Evolutionary conservation across 1,140 invertebrate species (phyloP), one percentile per base, ranked within the genome.

Genomic region (Eueides isabella): DNA sequence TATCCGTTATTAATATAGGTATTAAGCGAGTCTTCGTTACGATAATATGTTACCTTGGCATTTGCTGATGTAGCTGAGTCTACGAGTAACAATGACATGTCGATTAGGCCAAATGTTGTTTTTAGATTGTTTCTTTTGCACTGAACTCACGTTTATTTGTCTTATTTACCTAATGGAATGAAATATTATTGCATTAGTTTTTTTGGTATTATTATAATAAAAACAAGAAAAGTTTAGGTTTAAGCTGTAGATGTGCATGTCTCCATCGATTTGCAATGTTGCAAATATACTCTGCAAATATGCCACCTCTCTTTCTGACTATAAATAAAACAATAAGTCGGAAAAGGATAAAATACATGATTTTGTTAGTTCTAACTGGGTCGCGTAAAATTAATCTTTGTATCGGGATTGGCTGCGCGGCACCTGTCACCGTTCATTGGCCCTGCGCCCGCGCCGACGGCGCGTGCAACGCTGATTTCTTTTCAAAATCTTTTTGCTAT

Each of bases 341-440:
- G 48, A 26, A 55, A 55, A 67, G 26, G 82, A 86, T 78, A 74
- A 79, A 81, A 83, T 66, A 76, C 30, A 75, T 84, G 80, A 85
- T 85, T 82, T 74, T 72, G 81, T 78, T 75, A 83, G 84, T 86
- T 82, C 75, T 81, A 84, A 84, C 69, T 77, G 74, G 82, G 80
- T 83, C 80, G 83, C 75, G 80, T 88, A 83, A 84, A 83, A 68
- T 79, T 72, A 72, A 33, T 75, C 79, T 67, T 79, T 82, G 80
- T 73, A 73, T 81, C 74, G 77, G 81, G 85, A 87, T 89, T 88
- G 82, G 85, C 77, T 75, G 81, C 78, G 72, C 80, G 82, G 82
- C 85, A 91, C 87, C 86, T 90, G 88, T 88, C 86, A 85, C 77
- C 86, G 87, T 89, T 90, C 89, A 85, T 87, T 90, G 86, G 84